phyloP scores from a whole-genome alignment of 2,888 invertebrate genomes.

The Amaurobius ferox region DNA sequence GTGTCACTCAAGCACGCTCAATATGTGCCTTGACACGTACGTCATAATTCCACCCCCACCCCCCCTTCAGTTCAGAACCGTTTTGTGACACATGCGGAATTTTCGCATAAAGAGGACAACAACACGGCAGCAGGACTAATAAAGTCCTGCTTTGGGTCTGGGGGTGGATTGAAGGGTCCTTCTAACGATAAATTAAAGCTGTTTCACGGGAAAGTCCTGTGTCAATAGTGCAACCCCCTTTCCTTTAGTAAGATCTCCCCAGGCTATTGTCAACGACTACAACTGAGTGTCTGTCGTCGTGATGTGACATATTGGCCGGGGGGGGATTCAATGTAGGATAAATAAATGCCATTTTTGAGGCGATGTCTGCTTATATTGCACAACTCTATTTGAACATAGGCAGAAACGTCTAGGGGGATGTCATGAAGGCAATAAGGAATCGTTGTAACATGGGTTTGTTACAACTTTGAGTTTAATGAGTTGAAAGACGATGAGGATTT shows the following conservation, averaged over 20 bases:
- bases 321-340: neutral
- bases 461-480: too few relatives aligned
- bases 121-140: slow-evolving; percentile 43
- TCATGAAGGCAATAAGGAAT: too few relatives aligned
- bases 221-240: slow-evolving; percentile 14
- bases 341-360: neutral
- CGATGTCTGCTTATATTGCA: neutral
- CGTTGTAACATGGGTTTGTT: too few relatives aligned
- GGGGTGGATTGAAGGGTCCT: slow-evolving; percentile 23
- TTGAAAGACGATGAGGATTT: too few relatives aligned
- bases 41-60: slow-evolving; percentile 52
- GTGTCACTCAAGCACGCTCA: slow-evolving; percentile 57
- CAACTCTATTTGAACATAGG: too few relatives aligned
- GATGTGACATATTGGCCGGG: slow-evolving; percentile 61
- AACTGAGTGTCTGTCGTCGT: slow-evolving; percentile 29
- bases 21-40: slow-evolving; percentile 65
- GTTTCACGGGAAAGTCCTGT: slow-evolving; percentile 52
- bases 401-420: too few relatives aligned
- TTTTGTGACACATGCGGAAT: slow-evolving; percentile 59
- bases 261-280: slow-evolving; percentile 35
- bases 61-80: slow-evolving; percentile 22
- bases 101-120: slow-evolving; percentile 16
- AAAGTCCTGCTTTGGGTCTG: slow-evolving; percentile 49
- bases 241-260: neutral
- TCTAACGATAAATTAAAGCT: slow-evolving; percentile 70